Base-by-base conservation (phyloP, 2,113 vertebrate species). In the Zapus hudsonius region DNA sequence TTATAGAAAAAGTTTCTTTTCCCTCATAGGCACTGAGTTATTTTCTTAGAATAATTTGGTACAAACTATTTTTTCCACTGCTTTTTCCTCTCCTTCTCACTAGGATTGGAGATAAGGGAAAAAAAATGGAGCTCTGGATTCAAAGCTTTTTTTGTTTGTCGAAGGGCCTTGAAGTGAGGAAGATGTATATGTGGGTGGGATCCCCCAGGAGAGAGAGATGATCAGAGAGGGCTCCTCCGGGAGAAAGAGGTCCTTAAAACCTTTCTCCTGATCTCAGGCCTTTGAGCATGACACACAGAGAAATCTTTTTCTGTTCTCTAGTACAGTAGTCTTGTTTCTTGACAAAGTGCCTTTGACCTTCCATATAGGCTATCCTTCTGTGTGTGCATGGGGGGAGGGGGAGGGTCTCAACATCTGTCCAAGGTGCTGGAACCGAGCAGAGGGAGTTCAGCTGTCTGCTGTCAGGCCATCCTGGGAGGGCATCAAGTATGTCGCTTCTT, bases 301-400 rank as follows among this genome's bases (percentile, higher is more conserved):
- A 33, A 52, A 20, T 17, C 84, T 42, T 74, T 44, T 55, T 52
- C 57, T 33, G 2, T 13, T 38, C 25, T 55, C 44, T 0, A 31
- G 38, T 5, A 1, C 9, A 12, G 9, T 15, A 2, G 57, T 36
- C 20, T 11, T 36, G 23, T 3, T n/a, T 67, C 63, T 72, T 42
- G 93, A 84, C 66, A 20, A 17, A 6, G 36, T 17, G 76, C 87
- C 89, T 42, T 55, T 19, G 70, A 38, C 55, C 64, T 25, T 66
- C 59, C n/a, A 1, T 2, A 19, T 2, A 1, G 2, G 63, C 67
- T 0, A 1, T 38, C 10, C 59, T n/a, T 31, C n/a, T 2, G 13
- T n/a, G n/a, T n/a, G n/a, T n/a, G n/a, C n/a, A n/a, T n/a, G n/a
- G n/a, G n/a, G n/a, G n/a, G n/a, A n/a, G n/a, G n/a, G n/a, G n/a